Conservation (phyloP, 1,140 invertebrate genomes). For the Diachasma alloeum region DNA sequence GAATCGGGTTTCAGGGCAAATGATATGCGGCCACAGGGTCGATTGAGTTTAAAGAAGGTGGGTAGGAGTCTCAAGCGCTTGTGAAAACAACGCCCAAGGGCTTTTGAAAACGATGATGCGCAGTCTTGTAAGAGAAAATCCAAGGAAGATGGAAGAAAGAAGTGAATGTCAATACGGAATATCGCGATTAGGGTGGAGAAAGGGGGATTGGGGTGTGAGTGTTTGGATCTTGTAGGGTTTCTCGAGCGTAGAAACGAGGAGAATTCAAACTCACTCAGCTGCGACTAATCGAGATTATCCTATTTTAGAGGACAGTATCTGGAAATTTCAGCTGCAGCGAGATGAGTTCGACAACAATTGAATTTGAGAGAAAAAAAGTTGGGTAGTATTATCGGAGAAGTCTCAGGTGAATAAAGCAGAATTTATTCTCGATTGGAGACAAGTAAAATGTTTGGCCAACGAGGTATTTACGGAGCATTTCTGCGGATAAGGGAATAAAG, state of each 20-base stretch:
- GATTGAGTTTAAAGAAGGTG: constrained; percentile 35
- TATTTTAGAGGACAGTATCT: constrained; percentile 30
- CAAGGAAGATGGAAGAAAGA: constrained; percentile 31
- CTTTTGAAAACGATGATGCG: constrained; percentile 24
- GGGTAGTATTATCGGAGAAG: not conserved
- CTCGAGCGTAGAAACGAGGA: constrained; percentile 20
- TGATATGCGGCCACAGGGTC: constrained; percentile 39
- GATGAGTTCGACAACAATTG: constrained; percentile 9
- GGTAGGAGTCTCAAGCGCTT: constrained; percentile 29
- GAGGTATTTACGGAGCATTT: not conserved
- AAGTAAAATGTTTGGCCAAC: not conserved
- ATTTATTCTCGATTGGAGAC: not conserved
- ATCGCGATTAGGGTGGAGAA: constrained; percentile 12
- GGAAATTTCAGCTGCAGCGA: not conserved
- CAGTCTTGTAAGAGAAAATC: constrained; percentile 22
- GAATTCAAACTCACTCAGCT: constrained; percentile 39
- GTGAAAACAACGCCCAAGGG: constrained; percentile 45
- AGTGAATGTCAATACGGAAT: constrained; percentile 26
- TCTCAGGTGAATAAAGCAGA: not conserved
- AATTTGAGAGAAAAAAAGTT: not conserved
- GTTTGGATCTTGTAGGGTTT: not conserved
- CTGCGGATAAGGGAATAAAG: not conserved
- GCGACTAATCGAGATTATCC: constrained; percentile 44
- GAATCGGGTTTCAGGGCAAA: constrained; percentile 50
- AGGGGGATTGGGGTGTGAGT: constrained; percentile 2